These are phyloP conservation scores for Bombus confusus DNA, from an alignment of 1,140 invertebrate species.

Conservation along the genomic window DNA sequence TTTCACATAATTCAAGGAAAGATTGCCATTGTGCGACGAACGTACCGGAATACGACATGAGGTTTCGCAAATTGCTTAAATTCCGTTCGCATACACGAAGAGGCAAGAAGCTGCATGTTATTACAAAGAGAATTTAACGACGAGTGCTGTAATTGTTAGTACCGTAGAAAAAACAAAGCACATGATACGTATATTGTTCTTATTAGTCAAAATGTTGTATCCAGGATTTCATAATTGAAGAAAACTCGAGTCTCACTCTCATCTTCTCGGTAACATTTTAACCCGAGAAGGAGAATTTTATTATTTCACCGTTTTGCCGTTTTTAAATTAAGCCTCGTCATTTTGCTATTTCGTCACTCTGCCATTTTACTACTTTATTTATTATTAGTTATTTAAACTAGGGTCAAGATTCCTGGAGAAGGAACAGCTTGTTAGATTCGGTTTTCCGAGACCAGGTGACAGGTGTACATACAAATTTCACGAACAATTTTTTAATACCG, in stretches of 20 bases:
- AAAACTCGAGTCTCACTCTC: neutral
- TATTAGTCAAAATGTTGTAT: too few species aligned
- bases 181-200: neutral
- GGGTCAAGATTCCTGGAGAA: neutral
- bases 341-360: too few species aligned
- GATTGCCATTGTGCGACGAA: neutral
- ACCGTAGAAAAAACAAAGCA: neutral
- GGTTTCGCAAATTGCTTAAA: neutral
- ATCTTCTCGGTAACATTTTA: neutral
- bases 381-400: too few species aligned
- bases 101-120: too few species aligned
- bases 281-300: too few species aligned
- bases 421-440: neutral
- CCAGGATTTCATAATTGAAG: too few species aligned
- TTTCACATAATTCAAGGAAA: constrained; percentile 8
- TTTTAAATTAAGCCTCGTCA: too few species aligned
- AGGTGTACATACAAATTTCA: neutral
- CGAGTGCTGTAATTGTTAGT: too few species aligned
- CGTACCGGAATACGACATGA: neutral
- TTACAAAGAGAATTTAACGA: too few species aligned
- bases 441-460: too few species aligned
- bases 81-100: neutral
- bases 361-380: too few species aligned
- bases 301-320: too few species aligned
- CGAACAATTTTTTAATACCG: neutral